A percentile compares a stretch with the other conserved stretches of the same genome.
These are phyloP conservation scores for Haliclona indistincta DNA, from an alignment of 37 sponge, comb jelly and placozoan species.

Conservation along the genomic window DNA sequence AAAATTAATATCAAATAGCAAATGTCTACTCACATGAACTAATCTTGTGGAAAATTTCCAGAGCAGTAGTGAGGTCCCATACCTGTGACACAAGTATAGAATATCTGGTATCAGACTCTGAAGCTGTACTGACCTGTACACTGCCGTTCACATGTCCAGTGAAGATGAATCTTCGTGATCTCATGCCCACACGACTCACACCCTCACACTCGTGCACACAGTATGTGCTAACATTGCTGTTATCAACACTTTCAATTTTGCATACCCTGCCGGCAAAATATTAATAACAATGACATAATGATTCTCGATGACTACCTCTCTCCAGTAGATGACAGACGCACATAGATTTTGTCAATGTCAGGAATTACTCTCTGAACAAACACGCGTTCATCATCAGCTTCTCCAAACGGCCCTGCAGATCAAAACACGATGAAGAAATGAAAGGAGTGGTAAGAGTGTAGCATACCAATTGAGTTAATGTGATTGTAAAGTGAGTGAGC, in stretches of 20 bases:
- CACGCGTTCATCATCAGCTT: slow-evolving; percentile 88
- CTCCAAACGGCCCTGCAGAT: slow-evolving; percentile 87
- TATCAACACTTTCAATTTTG: slow-evolving; percentile 88
- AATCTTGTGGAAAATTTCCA: slow-evolving; percentile 67
- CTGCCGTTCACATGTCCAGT: slow-evolving; percentile 92
- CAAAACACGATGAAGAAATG: not conserved
- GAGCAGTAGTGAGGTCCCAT: slow-evolving; percentile 94
- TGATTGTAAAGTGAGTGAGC: slow-evolving; percentile 70
- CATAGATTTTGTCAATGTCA: slow-evolving; percentile 75
- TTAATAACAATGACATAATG: not conserved
- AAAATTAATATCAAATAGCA: not conserved
- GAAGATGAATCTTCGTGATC: slow-evolving; percentile 87
- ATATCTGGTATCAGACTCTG: too few species aligned
- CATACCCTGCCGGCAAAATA: slow-evolving; percentile 68
- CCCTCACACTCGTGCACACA: slow-evolving; percentile 98
- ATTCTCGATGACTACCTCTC: slow-evolving; percentile 41
- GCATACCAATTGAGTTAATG: slow-evolving; percentile 78
- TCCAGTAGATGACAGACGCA: slow-evolving; percentile 83
- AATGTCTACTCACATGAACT: not conserved
- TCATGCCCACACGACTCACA: slow-evolving; percentile 75
- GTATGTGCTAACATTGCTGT: slow-evolving; percentile 82
- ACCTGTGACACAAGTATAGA: slow-evolving; percentile 47
- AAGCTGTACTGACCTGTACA: slow-evolving; percentile 62
- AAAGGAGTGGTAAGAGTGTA: not conserved
- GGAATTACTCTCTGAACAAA: slow-evolving; percentile 93